These are phyloP conservation scores for Trypoxylus dichotomus DNA, from an alignment of 1,140 invertebrate genomes.

Conservation along the genomic window DNA sequence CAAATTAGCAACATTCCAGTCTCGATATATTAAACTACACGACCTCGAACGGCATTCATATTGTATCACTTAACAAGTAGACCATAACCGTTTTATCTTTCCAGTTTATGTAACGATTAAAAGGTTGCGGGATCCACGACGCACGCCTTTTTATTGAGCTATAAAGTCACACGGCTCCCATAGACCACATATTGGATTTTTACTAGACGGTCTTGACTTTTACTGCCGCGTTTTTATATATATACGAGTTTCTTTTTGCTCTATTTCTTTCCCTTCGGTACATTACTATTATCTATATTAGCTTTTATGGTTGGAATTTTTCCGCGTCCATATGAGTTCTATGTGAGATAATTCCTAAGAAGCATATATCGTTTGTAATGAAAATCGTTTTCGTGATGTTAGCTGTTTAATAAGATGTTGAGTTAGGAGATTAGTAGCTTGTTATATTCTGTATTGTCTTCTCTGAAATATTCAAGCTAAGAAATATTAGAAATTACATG, in stretches of 20 bases:
- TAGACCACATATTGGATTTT: constrained; percentile 24
- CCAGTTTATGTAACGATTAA: constrained; percentile 19
- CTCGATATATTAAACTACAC: too few relatives aligned
- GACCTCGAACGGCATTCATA: not conserved
- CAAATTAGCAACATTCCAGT: too few relatives aligned
- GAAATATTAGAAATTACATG: too few relatives aligned
- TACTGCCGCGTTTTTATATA: constrained; percentile 18
- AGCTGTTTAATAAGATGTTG: too few relatives aligned
- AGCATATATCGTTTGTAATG: too few relatives aligned
- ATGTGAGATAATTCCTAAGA: not conserved
- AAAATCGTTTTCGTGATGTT: too few relatives aligned
- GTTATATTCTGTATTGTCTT: too few relatives aligned
- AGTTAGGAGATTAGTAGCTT: too few relatives aligned
- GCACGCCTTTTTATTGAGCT: constrained; percentile 19
- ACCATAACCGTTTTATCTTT: constrained; percentile 19
- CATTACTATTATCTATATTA: constrained; percentile 24
- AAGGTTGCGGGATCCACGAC: not conserved
- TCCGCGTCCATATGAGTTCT: not conserved
- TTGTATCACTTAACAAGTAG: constrained; percentile 24
- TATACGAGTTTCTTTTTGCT: constrained; percentile 16
- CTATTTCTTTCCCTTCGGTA: not conserved
- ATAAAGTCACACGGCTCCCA: constrained; percentile 10
- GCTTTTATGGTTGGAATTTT: constrained; percentile 8
- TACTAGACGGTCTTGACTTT: constrained; percentile 19
- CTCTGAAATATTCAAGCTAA: too few relatives aligned